Evolutionary conservation across 2,797 vertebrate species (phyloP).

Genomic region (Erethizon dorsatum): DNA sequence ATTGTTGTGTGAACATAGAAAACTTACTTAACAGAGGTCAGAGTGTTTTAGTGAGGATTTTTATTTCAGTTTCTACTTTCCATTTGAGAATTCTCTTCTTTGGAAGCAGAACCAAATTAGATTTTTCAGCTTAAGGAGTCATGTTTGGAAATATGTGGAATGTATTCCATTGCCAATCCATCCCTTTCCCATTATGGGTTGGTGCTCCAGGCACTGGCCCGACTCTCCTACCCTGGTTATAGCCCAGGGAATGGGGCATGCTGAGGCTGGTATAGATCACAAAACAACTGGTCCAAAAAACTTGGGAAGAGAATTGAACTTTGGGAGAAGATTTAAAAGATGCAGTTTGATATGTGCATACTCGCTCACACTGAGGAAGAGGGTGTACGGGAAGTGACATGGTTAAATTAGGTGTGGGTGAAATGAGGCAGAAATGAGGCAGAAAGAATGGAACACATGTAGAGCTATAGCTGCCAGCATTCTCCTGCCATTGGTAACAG

Average conservation of each 20-base stretch:
- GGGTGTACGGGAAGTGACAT: accelerated
- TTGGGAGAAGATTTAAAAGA: neutral
- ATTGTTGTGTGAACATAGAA: neutral
- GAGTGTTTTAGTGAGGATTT: neutral
- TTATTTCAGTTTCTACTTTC: slow-evolving; percentile 32
- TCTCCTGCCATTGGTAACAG: neutral
- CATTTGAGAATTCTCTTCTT: neutral
- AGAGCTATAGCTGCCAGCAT: accelerated
- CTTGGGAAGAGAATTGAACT: neutral
- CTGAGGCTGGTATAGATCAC: neutral
- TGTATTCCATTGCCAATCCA: neutral
- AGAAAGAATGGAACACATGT: neutral
- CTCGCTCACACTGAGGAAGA: accelerated
- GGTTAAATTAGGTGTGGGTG: neutral
- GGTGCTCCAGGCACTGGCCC: neutral
- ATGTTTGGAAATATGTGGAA: neutral
- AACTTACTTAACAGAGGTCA: neutral
- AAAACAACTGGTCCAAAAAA: neutral
- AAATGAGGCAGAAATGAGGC: too few species aligned
- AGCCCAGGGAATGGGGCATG: neutral
- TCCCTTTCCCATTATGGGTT: neutral
- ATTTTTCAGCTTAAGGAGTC: neutral
- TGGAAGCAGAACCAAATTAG: neutral
- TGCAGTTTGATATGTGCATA: neutral
- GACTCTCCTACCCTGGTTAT: neutral